Evolutionary conservation across 2,797 vertebrate genomes (phyloP), one percentile per base, ranked within the genome.

Genomic region (Eleutherodactylus coqui): DNA sequence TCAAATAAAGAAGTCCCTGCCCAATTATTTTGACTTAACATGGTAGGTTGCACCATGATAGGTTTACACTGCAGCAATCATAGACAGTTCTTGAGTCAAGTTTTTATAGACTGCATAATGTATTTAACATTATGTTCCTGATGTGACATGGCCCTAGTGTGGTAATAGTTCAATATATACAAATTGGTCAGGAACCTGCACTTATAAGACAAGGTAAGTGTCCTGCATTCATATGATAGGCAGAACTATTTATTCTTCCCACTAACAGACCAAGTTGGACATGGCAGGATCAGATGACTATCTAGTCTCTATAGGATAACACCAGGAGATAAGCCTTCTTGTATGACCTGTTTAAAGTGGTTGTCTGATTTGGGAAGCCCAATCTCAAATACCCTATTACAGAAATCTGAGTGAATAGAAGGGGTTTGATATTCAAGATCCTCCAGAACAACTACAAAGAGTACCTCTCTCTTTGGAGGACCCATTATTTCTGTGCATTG

Each of bases 1-100:
- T 88, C 75, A 79, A 88, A 88, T 87, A 78, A 87, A 86, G 80
- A 58, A 51, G 17, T 78, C 79, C 86, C 80, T 83, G 86, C 86
- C 86, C 75, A 51, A 47, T 87, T 62, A 58, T 83, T 69, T 72
- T 70, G 11, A 79, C 75, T 41, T 67, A 38, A 82, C 73, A 77
- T 77, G 29, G 75, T 47, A 78, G 47, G 62, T 29, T 21, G 34
- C 47, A 67, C 34, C 47, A 47, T 14, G 27, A 43, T 19, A 60
- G 67, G 13, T 36, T 60, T 32, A 45, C 43, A 53, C 41, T 47
- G 38, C 34, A 51, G 75, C 51, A 81, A 34, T 21, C 43, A 64
- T 38, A 45, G 55, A 49, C 73, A 36, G 19, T 19, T 53, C 34
- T 9, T 21, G 41, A n/a, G 38, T n/a, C 13, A n/a, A 13, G 10